Conservation (phyloP, 2,888 invertebrate species). For the Morpho helenor region DNA sequence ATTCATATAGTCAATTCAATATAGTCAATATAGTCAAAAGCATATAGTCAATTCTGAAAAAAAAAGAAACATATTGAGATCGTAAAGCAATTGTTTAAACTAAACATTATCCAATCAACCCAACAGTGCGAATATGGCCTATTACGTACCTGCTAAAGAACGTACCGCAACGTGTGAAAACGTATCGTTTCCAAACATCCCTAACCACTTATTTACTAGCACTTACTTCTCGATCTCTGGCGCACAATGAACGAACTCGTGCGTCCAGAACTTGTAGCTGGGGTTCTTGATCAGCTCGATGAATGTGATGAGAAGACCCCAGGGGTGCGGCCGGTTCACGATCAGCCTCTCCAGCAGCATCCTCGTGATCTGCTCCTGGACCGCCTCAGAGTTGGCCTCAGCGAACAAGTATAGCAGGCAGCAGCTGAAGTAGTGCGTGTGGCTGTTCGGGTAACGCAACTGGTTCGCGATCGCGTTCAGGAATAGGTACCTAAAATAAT, state of each 20-base stretch:
- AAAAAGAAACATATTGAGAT: too few relatives aligned
- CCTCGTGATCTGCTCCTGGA: conserved; percentile 98
- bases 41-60: too few relatives aligned
- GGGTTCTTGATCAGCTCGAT: conserved; percentile 99
- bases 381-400: conserved; percentile 97
- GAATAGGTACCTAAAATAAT: conserved; percentile 89
- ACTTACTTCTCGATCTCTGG: conserved; percentile 99
- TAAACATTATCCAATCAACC: too few relatives aligned
- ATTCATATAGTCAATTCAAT: too few relatives aligned
- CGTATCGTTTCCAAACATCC: too few relatives aligned
- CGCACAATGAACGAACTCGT: conserved; percentile 99
- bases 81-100: too few relatives aligned
- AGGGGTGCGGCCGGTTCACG: conserved; percentile 99
- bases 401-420: conserved; percentile 97
- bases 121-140: too few relatives aligned
- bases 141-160: too few relatives aligned
- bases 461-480: conserved; percentile 99
- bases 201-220: not conserved
- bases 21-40: too few relatives aligned
- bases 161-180: too few relatives aligned
- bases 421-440: conserved; percentile 99
- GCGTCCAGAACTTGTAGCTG: conserved; percentile 98
- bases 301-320: conserved; percentile 99
- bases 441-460: conserved; percentile 98
- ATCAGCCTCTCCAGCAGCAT: conserved; percentile 97